Conservation (phyloP, 2,888 invertebrate species). For the Diplazon laetatorius region DNA sequence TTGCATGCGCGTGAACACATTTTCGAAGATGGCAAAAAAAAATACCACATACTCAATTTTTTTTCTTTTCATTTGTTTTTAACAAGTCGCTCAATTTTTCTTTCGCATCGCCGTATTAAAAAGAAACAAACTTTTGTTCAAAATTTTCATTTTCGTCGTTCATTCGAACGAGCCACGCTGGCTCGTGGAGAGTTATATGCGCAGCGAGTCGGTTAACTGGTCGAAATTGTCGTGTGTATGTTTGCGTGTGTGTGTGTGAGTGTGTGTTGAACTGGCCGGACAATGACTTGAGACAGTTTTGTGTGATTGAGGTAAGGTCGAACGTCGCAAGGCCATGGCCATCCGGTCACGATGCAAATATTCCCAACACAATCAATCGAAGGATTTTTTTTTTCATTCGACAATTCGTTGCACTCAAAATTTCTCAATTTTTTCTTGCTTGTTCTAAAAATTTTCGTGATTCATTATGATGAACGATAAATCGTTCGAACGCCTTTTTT, state of each 20-base stretch:
- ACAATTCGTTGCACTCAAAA: not conserved
- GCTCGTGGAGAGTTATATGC: slow-evolving; percentile 15
- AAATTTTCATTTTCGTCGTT: slow-evolving; percentile 17
- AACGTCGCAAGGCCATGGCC: not conserved
- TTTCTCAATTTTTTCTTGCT: not conserved
- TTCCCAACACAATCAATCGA: not conserved
- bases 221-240: slow-evolving; percentile 55
- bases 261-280: slow-evolving; percentile 72
- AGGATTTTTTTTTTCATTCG: slow-evolving; percentile 2
- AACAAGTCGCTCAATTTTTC: slow-evolving; percentile 2
- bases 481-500: too few relatives aligned
- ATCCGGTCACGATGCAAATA: slow-evolving; percentile 3
- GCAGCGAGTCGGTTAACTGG: slow-evolving; percentile 37
- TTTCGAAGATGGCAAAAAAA: slow-evolving; percentile 73
- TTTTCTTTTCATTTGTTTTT: slow-evolving; percentile 31
- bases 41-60: slow-evolving; percentile 52
- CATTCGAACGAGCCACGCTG: slow-evolving; percentile 21
- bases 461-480: too few relatives aligned
- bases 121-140: slow-evolving; percentile 54
- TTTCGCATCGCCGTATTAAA: too few relatives aligned
- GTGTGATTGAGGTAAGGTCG: slow-evolving; percentile 27
- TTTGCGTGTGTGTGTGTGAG: too few relatives aligned
- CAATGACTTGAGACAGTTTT: slow-evolving; percentile 59
- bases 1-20: slow-evolving; percentile 79
- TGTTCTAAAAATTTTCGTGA: too few relatives aligned